phyloP scores from a whole-genome alignment of 2,797 vertebrate genomes.

The Tamandua tetradactyla region DNA sequence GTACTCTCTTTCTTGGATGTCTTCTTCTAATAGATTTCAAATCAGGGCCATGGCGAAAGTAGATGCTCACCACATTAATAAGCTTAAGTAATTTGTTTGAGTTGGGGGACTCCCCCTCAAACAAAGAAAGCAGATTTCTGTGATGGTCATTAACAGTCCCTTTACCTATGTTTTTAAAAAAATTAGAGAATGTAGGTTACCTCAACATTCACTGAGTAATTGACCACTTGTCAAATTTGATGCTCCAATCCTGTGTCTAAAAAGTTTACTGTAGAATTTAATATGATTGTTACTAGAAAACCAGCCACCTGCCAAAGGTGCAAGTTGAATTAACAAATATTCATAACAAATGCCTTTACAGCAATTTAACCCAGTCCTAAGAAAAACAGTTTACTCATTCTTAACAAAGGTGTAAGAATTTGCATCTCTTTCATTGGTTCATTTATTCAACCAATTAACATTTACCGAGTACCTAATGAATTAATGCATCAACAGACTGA shows the following conservation, averaged over 20 bases:
- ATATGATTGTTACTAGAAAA: not conserved
- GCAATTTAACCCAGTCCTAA: not conserved
- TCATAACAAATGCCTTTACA: not conserved
- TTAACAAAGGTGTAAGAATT: slow-evolving; percentile 77
- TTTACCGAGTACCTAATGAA: slow-evolving; percentile 19
- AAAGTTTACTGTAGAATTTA: not conserved
- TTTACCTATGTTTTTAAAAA: not conserved
- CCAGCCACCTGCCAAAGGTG: not conserved
- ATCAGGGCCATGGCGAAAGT: not conserved
- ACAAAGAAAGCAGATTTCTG: not conserved
- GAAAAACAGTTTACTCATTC: slow-evolving; percentile 69
- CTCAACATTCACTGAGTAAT: not conserved
- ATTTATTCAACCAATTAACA: slow-evolving; percentile 45
- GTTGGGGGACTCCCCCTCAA: not conserved
- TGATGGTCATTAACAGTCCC: not conserved
- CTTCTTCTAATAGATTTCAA: not conserved
- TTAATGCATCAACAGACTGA: not conserved
- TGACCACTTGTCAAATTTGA: not conserved
- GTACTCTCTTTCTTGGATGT: not conserved
- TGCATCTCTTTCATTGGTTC: slow-evolving; percentile 75
- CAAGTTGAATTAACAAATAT: not conserved
- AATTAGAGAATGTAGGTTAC: slow-evolving; percentile 16
- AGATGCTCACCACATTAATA: not conserved
- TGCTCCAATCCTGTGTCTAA: not conserved
- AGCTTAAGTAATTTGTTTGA: slow-evolving; percentile 7